Base-by-base conservation (phyloP, 2,113 vertebrate species). In the Phaethornis superciliosus region DNA sequence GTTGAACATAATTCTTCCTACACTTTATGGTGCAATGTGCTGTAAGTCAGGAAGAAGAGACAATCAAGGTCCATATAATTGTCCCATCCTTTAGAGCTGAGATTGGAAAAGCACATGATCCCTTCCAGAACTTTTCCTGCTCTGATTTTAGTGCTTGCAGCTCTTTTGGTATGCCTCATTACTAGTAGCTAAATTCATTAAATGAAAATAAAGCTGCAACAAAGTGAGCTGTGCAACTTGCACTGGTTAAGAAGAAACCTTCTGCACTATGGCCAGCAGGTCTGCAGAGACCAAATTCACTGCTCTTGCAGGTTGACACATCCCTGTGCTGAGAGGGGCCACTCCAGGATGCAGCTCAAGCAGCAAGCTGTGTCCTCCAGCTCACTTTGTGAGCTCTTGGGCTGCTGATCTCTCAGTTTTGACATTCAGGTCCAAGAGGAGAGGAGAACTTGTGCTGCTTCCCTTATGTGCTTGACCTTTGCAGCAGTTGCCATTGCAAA, bases 271-370 rank as follows among this genome's bases (percentile, higher is more conserved):
- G 58, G 42, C 59, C 37, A 59, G 28, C 8, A n/a, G 62, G 40
- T 52, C 13, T 86, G 51, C 40, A 56, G 51, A 54, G n/a, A 15
- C 35, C 8, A 12, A 70, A 69, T 76, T 72, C 35, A 18, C 23
- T 67, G n/a, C 46, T 71, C 22, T 71, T 37, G 24, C 1, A 4
- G 62, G 23, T 24, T 49, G 51, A 44, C 7, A 18, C 14, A 22
- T 72, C 19, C 17, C 30, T 0, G 0, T 76, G 44, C 47, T 84
- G 42, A 0, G 0, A 23, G 15, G 4, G 0, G 28, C 30, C 8
- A 0, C 56, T 85, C 16, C 37, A 15, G 42, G 58, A 17, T 47
- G 56, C 46, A 51, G 32, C 51, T 51, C 37, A 32, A 67, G 51
- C 27, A 49, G 49, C 71, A 85, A 69, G 21, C 58, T 0, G 1